Evolutionary conservation across 1,140 invertebrate genomes (phyloP).

Genomic region (Lepidurus apus): DNA sequence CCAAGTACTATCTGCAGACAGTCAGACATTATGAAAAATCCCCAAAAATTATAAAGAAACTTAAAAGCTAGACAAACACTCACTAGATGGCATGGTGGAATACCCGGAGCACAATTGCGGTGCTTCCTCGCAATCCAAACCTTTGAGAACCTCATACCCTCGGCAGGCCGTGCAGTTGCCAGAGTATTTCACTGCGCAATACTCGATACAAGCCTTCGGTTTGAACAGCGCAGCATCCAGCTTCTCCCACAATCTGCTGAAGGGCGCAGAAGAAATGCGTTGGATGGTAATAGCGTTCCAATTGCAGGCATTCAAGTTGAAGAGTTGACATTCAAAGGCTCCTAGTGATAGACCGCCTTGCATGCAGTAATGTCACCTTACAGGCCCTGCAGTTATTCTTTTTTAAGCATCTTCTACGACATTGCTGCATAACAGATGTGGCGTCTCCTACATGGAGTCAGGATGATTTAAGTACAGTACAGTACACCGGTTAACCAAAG

Average conservation of each 20-base stretch:
- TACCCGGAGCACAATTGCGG: not conserved
- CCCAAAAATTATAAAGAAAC: too few relatives aligned
- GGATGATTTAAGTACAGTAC: not conserved
- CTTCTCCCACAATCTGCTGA: not conserved
- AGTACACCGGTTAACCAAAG: not conserved
- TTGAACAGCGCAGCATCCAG: not conserved
- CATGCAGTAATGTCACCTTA: not conserved
- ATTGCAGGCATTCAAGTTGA: not conserved
- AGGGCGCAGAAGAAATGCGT: not conserved
- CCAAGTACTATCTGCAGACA: not conserved
- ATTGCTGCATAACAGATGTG: not conserved
- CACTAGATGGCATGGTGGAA: not conserved
- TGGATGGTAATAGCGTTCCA: not conserved
- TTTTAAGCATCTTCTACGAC: not conserved
- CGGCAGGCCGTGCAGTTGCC: not conserved
- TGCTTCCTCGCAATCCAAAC: not conserved
- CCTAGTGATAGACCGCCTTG: not conserved
- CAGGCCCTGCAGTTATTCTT: not conserved
- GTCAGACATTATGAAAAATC: too few relatives aligned
- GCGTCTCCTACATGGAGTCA: not conserved
- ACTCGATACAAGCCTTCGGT: not conserved
- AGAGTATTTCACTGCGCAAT: not conserved
- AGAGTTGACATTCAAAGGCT: not conserved
- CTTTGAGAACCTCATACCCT: not conserved
- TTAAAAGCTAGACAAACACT: not conserved